These are phyloP conservation scores for Gopherus evgoodei DNA, from an alignment of 2,113 vertebrate species.

Conservation along the genomic window DNA sequence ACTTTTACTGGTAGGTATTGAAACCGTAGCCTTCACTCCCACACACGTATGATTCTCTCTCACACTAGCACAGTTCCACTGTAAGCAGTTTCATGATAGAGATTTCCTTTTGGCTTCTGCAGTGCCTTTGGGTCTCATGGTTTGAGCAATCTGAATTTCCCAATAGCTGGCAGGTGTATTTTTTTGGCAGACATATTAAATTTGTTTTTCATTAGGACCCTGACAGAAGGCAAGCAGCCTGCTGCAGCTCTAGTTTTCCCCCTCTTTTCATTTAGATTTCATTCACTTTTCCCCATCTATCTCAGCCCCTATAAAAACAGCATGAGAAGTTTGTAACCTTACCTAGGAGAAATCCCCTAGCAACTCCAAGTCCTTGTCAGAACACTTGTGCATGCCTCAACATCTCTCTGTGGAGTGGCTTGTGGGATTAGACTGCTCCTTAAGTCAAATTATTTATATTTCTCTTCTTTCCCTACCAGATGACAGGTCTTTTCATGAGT, in stretches of 20 bases:
- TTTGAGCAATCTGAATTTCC: neutral
- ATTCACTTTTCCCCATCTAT: neutral
- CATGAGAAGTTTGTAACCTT: neutral
- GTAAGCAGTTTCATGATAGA: neutral
- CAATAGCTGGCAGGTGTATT: neutral
- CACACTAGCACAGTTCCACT: neutral
- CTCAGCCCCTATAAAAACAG: neutral
- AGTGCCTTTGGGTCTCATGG: neutral
- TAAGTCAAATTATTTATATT: neutral
- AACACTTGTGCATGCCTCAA: neutral
- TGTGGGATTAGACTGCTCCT: neutral
- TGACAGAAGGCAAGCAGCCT: neutral
- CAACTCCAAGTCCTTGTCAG: neutral
- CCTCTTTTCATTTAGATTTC: neutral
- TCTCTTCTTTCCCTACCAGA: neutral
- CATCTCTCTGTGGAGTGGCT: neutral
- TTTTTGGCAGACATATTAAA: neutral
- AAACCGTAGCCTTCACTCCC: neutral
- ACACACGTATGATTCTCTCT: neutral
- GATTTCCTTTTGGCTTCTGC: neutral
- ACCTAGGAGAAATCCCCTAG: neutral
- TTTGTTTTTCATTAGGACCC: neutral
- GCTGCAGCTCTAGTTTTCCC: neutral
- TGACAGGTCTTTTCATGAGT: neutral
- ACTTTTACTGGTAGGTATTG: neutral